Evolutionary conservation across 2,888 invertebrate species (phyloP).

Genomic region (Catocala fraxini): DNA sequence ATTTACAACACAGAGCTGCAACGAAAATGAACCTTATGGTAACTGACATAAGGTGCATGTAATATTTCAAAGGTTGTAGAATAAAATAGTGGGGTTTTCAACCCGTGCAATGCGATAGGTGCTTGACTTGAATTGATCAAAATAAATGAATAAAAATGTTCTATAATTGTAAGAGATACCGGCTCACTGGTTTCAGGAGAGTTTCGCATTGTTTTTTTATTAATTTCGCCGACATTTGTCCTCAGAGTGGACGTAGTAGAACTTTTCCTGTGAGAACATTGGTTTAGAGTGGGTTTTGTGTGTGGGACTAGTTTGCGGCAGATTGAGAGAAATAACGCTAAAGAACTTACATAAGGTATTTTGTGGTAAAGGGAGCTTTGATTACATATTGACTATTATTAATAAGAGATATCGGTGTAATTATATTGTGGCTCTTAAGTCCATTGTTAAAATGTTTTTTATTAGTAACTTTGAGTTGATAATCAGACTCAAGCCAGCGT

Average conservation of each 20-base stretch:
- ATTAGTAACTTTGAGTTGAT: no score
- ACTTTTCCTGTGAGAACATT: constrained; percentile 82
- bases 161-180: constrained; percentile 72
- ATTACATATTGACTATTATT: no score
- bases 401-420: no score
- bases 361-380: no score
- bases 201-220: constrained; percentile 74
- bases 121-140: constrained; percentile 81
- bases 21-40: constrained; percentile 44
- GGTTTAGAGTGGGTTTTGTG: constrained; percentile 50
- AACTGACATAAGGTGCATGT: constrained; percentile 31
- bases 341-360: constrained; percentile 1
- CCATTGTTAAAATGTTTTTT: no score
- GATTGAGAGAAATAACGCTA: constrained; percentile 37
- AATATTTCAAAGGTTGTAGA: constrained; percentile 10
- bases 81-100: constrained; percentile 47
- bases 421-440: no score
- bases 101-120: constrained; percentile 75
- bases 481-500: no score
- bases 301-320: constrained; percentile 38
- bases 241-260: constrained; percentile 50
- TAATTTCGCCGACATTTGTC: constrained; percentile 55
- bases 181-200: constrained; percentile 75
- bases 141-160: constrained; percentile 76
- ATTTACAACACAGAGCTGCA: neutral